phyloP scores from a whole-genome alignment of 2,888 invertebrate genomes.

The Napeogenes sylphis region DNA sequence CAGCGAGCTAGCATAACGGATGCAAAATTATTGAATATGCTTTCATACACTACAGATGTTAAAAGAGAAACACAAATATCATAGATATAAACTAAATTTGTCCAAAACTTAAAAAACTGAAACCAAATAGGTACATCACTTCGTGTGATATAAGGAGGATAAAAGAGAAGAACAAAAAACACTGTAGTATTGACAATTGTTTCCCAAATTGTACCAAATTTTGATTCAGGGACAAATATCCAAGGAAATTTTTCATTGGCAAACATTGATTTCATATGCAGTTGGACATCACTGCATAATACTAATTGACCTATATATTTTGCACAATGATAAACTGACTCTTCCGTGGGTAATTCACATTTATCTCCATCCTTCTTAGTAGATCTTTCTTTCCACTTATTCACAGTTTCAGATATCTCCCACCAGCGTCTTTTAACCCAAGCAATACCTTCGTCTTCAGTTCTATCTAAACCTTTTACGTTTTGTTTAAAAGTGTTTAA shows the following conservation, averaged over 20 bases:
- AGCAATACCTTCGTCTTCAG: slow-evolving; percentile 58
- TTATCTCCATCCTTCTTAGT: slow-evolving; percentile 31
- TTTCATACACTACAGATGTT: slow-evolving; percentile 46
- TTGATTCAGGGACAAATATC: slow-evolving; percentile 52
- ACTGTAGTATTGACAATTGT: slow-evolving; percentile 48
- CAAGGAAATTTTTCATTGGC: slow-evolving; percentile 55
- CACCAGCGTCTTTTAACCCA: slow-evolving; percentile 66
- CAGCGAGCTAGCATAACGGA: slow-evolving; percentile 53
- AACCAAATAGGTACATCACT: slow-evolving; percentile 43
- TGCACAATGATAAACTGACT: slow-evolving; percentile 56
- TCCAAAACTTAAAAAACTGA: slow-evolving; percentile 46
- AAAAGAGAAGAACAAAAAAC: slow-evolving; percentile 45
- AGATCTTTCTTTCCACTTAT: slow-evolving; percentile 39
- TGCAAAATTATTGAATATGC: slow-evolving; percentile 40
- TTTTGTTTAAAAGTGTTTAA: slow-evolving; percentile 51
- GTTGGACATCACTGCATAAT: slow-evolving; percentile 49
- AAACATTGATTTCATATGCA: slow-evolving; percentile 54
- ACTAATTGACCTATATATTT: slow-evolving; percentile 66
- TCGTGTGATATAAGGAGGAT: slow-evolving; percentile 49
- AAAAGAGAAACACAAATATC: slow-evolving; percentile 57
- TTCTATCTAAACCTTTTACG: slow-evolving; percentile 49
- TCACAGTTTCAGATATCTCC: slow-evolving; percentile 48
- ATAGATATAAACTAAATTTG: slow-evolving; percentile 46
- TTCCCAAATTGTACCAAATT: slow-evolving; percentile 49
- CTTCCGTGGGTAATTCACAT: slow-evolving; percentile 48